Base-by-base conservation (phyloP, 2,888 invertebrate genomes). In the Gisinianus flammeolus region DNA sequence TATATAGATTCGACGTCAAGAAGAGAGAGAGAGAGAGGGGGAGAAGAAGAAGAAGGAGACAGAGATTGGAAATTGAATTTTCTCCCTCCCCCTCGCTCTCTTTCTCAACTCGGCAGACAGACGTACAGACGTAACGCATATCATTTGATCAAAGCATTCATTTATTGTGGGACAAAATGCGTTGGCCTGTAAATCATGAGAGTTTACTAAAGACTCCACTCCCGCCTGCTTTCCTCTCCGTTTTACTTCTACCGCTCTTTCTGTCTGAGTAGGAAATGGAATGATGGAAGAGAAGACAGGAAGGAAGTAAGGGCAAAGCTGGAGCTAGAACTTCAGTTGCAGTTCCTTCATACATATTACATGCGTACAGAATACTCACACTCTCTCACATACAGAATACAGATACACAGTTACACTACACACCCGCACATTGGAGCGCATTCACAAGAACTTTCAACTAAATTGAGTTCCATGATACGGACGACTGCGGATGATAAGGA, bases 401-500 rank as follows among this genome's bases (percentile, higher is more conserved):
- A 12, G 56, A n/a, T 12, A 56, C n/a, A 4, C 5, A 35, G 5
- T 35, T 35, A 12, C 12, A 35, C 12, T 35, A 8, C 12, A n/a
- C 5, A 56, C 56, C 5, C 10, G 24, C 24, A 62, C 5, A 62
- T 19, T 24, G 62, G 26, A 26, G 26, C 8, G 22, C 62, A 22
- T 24, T 10, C n/a, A 24, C 24, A 22, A 62, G 24, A 71, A 72
- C 72, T 62, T 62, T 72, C 58, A 72, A 72, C 62, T 58, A 58
- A 72, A 72, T 72, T 72, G 62, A 58, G 62, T 72, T 72, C 58
- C 28, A 72, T 72, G 35, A 71, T 33, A 72, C 62, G 58, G 31
- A 33, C 58, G 72, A 72, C 58, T 73, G 62, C 62, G 22, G 62
- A 73, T 62, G 73, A 73, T 73, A 73, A 73, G 73, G 73, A 62